A percentile compares a stretch with the other conserved stretches of the same genome.
Evolutionary conservation across 2,113 vertebrate species (phyloP).

Genomic region (Shinisaurus crocodilurus): DNA sequence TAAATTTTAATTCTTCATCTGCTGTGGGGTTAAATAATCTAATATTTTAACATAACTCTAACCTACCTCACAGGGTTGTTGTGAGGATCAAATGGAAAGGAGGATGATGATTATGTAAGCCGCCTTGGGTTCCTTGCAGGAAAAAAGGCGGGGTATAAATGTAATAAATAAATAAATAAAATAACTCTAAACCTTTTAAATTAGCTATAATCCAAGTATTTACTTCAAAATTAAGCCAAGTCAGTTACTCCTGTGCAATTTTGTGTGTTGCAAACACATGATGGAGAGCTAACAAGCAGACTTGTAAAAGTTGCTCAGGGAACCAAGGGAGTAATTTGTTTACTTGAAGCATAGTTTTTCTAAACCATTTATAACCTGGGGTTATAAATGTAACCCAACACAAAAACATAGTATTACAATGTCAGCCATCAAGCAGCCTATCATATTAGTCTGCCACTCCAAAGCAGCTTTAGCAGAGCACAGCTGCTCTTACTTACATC

Average conservation of each 20-base stretch:
- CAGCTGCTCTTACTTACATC: constrained; percentile 67
- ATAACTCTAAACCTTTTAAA: too few relatives aligned
- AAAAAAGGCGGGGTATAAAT: too few relatives aligned
- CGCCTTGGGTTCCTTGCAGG: too few relatives aligned
- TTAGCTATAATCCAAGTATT: too few relatives aligned
- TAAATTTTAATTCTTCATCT: neutral
- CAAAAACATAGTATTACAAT: neutral
- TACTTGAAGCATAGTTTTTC: neutral
- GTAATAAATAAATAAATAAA: too few relatives aligned
- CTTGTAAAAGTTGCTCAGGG: neutral
- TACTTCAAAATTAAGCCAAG: neutral
- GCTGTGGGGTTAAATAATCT: neutral
- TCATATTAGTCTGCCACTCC: constrained; percentile 42
- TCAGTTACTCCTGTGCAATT: neutral
- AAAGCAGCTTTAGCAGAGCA: constrained; percentile 38
- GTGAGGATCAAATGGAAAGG: too few relatives aligned
- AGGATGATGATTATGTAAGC: too few relatives aligned
- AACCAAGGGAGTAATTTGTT: neutral
- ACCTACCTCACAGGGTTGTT: neutral
- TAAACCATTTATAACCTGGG: neutral
- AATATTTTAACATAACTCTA: neutral
- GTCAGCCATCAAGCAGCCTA: constrained; percentile 14
- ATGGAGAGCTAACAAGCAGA: neutral
- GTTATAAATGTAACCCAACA: neutral
- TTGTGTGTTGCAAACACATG: neutral